Evolutionary conservation across 2,888 invertebrate species (phyloP).

Genomic region (Drepana falcataria): DNA sequence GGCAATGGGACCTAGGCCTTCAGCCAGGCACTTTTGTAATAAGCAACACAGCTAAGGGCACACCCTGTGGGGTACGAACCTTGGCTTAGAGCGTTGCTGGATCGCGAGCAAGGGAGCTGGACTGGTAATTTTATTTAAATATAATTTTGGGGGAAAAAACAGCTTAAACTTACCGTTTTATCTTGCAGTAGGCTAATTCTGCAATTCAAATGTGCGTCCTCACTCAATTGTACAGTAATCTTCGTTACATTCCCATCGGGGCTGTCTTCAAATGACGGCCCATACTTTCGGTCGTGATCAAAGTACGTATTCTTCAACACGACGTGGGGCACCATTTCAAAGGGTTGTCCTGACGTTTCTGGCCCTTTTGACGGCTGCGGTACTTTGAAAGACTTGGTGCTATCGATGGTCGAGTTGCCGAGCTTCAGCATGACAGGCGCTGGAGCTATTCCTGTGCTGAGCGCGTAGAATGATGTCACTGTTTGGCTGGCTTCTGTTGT

Average conservation of each 20-base stretch:
- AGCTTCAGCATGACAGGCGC: constrained; percentile 67
- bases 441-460: constrained; percentile 60
- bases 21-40: no score
- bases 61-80: no score
- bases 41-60: no score
- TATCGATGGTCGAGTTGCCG: constrained; percentile 73
- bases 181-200: constrained; percentile 85
- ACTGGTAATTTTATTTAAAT: no score
- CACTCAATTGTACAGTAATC: constrained; percentile 86
- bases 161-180: constrained; percentile 84
- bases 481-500: constrained; percentile 53
- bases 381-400: constrained; percentile 72
- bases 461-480: constrained; percentile 65
- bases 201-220: constrained; percentile 85
- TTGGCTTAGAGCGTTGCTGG: no score
- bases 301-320: constrained; percentile 66
- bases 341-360: constrained; percentile 22
- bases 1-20: no score
- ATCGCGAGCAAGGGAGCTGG: no score
- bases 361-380: constrained; percentile 52
- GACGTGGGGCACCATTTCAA: constrained; percentile 58
- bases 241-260: constrained; percentile 81
- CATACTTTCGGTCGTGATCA: constrained; percentile 79
- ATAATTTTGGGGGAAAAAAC: no score
- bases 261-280: constrained; percentile 83